These are phyloP conservation scores for Hemiprocne comata DNA, from an alignment of 2,113 vertebrate genomes.

Conservation along the genomic window DNA sequence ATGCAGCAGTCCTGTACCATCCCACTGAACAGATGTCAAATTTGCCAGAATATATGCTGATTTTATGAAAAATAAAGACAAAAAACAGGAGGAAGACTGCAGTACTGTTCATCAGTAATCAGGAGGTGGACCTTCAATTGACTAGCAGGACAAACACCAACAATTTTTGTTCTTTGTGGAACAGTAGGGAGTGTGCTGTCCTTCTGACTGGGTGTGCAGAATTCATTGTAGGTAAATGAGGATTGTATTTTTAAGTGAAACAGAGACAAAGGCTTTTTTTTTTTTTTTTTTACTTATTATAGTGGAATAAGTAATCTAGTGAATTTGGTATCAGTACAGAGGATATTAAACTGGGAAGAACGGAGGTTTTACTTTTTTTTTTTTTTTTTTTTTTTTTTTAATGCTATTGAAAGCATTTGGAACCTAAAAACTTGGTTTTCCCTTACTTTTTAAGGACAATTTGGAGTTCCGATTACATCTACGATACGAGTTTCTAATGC, in stretches of 20 bases:
- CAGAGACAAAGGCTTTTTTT: not conserved
- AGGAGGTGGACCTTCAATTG: not conserved
- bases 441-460: conserved; percentile 81
- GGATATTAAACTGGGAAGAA: not conserved
- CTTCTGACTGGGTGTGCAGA: not conserved
- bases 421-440: not conserved
- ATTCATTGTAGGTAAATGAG: not conserved
- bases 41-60: not conserved
- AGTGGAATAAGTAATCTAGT: not conserved
- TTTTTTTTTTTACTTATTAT: not conserved
- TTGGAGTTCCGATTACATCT: conserved; percentile 96
- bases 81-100: not conserved
- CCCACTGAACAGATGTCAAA: not conserved
- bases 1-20: not conserved
- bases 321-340: not conserved
- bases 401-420: not conserved
- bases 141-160: not conserved
- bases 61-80: not conserved
- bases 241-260: not conserved
- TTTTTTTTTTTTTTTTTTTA: not conserved
- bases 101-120: not conserved
- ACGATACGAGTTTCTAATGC: conserved; percentile 96
- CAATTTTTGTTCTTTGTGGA: not conserved
- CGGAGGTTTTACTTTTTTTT: not conserved
- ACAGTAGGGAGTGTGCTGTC: not conserved